A percentile compares a stretch with the other conserved stretches of the same genome.
Evolutionary conservation across 2,888 invertebrate genomes (phyloP).

Genomic region (Eupithecia exiguata): DNA sequence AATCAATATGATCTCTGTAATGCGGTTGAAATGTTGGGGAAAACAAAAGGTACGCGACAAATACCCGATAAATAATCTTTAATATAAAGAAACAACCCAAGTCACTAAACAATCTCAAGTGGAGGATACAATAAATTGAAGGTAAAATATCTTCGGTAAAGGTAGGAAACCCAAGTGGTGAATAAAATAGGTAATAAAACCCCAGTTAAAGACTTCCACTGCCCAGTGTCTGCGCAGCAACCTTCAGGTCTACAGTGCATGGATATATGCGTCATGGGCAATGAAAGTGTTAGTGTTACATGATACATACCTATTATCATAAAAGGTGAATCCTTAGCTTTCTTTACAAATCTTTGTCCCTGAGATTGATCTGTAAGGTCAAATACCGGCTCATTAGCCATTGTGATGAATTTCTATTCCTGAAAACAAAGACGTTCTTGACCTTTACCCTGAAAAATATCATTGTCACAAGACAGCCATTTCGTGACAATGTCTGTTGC

Average conservation of each 20-base stretch:
- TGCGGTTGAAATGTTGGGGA: too few relatives aligned
- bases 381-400: constrained; percentile 71
- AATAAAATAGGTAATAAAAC: background rate
- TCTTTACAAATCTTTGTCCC: constrained; percentile 83
- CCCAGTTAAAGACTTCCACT: background rate
- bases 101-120: background rate
- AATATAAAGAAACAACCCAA: too few relatives aligned
- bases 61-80: too few relatives aligned
- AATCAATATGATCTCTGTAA: too few relatives aligned
- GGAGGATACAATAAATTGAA: background rate
- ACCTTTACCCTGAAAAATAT: background rate
- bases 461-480: background rate
- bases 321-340: constrained; percentile 89
- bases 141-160: background rate
- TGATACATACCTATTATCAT: constrained; percentile 88
- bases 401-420: constrained; percentile 47
- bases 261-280: background rate
- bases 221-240: background rate
- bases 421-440: constrained; percentile 27
- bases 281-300: background rate
- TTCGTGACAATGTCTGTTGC: background rate
- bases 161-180: background rate
- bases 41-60: too few relatives aligned
- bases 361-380: constrained; percentile 83
- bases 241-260: background rate